Evolutionary conservation across 2,797 vertebrate species (phyloP).

Genomic region (Falco berigora): DNA sequence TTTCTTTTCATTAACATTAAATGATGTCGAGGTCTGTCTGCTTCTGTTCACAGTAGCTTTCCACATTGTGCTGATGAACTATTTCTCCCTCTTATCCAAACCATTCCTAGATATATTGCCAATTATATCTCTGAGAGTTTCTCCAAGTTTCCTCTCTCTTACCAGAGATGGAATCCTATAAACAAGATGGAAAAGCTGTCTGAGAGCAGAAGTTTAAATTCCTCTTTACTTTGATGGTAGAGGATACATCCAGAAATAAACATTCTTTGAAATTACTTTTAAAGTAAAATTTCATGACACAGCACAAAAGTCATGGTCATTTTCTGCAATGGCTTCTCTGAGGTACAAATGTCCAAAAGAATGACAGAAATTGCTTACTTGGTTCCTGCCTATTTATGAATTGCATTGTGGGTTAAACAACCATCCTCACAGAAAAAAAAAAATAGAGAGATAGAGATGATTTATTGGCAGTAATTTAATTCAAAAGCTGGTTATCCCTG

Average conservation of each 20-base stretch:
- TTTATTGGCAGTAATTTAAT: background rate
- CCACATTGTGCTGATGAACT: background rate
- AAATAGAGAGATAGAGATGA: too few relatives aligned
- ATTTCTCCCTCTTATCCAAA: background rate
- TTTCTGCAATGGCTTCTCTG: background rate
- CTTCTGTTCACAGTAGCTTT: background rate
- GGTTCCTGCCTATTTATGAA: background rate
- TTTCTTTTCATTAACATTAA: background rate
- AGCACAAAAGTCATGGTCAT: background rate
- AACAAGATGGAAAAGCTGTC: background rate
- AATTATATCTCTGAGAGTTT: background rate
- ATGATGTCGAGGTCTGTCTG: background rate
- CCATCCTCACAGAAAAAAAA: background rate
- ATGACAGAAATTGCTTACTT: background rate
- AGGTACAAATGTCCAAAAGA: background rate
- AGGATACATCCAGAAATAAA: background rate
- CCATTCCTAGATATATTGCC: background rate
- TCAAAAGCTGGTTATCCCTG: background rate
- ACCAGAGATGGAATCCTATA: rapidly evolving
- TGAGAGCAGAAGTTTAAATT: background rate
- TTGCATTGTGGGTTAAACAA: background rate
- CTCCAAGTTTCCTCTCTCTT: background rate
- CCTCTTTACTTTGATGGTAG: background rate
- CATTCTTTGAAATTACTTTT: background rate
- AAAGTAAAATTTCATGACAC: background rate